These are phyloP conservation scores for Anoncus sp. DNA, from an alignment of 2,888 invertebrate genomes.

Conservation along the genomic window DNA sequence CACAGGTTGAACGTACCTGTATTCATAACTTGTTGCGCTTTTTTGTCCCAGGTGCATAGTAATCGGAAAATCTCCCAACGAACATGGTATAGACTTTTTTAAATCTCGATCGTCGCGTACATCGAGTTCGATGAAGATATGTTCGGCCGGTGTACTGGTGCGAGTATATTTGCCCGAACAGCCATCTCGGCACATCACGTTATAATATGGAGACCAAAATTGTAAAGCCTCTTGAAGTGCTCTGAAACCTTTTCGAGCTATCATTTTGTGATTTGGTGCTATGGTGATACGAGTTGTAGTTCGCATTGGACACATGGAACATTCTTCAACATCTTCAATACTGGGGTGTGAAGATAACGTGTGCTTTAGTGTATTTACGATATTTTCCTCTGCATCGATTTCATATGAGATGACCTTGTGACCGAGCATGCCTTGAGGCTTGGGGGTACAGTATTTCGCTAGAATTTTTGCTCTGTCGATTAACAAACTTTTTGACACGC, in stretches of 20 bases:
- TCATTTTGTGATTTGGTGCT: conserved; percentile 18
- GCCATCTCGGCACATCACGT: background rate
- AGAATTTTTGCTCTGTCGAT: conserved; percentile 30
- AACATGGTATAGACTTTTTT: background rate
- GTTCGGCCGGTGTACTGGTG: background rate
- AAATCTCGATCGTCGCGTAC: background rate
- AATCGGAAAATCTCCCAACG: background rate
- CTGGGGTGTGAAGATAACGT: conserved; percentile 17
- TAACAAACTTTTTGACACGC: conserved; percentile 30
- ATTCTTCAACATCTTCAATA: conserved; percentile 1
- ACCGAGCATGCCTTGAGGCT: conserved; percentile 5
- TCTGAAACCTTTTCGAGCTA: conserved; percentile 8
- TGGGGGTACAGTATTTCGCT: conserved; percentile 16
- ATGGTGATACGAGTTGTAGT: conserved; percentile 1
- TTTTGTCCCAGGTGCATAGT: background rate
- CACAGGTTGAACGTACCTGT: background rate
- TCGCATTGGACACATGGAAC: conserved; percentile 17
- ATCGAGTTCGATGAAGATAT: background rate
- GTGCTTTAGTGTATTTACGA: conserved; percentile 8
- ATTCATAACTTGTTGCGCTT: background rate
- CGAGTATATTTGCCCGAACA: background rate
- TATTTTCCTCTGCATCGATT: conserved; percentile 35
- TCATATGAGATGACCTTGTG: conserved; percentile 27
- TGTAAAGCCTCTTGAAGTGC: conserved; percentile 11
- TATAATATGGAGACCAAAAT: background rate